Percentiles rank a stretch among this genome's conserved stretches.
These are phyloP conservation scores for Anas bernieri DNA, from an alignment of 2,797 vertebrate species.

Conservation along the genomic window DNA sequence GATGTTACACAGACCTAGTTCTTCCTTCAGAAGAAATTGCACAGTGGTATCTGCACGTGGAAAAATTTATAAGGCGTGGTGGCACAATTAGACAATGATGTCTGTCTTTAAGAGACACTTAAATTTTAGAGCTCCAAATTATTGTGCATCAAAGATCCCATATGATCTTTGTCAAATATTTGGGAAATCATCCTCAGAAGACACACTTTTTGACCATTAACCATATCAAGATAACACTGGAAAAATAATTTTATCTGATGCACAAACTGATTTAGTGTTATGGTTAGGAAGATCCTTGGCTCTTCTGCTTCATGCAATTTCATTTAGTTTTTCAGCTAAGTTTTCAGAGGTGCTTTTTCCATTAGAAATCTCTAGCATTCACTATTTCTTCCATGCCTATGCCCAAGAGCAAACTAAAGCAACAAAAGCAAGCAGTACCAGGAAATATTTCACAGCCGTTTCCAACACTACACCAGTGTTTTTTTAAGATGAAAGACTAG, in stretches of 20 bases:
- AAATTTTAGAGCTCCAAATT: background rate
- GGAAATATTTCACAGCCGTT: background rate
- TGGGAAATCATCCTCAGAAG: background rate
- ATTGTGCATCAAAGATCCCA: background rate
- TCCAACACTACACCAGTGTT: background rate
- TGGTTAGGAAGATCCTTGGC: background rate
- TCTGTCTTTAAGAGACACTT: too few species aligned
- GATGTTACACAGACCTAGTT: background rate
- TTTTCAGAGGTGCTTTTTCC: background rate
- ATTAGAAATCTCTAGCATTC: background rate
- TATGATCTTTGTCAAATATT: background rate
- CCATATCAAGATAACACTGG: background rate
- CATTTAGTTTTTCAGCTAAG: background rate
- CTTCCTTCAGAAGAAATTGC: background rate
- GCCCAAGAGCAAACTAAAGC: background rate
- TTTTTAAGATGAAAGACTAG: background rate
- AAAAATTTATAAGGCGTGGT: background rate
- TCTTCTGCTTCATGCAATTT: background rate
- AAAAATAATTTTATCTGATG: background rate
- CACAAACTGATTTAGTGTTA: background rate
- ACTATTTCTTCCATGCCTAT: background rate
- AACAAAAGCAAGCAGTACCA: background rate
- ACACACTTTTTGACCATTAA: background rate
- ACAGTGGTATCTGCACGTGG: background rate
- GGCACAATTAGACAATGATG: background rate